These are phyloP conservation scores for Boulengeromyrus knoepffleri DNA, from an alignment of 2,113 vertebrate species.

Conservation along the genomic window DNA sequence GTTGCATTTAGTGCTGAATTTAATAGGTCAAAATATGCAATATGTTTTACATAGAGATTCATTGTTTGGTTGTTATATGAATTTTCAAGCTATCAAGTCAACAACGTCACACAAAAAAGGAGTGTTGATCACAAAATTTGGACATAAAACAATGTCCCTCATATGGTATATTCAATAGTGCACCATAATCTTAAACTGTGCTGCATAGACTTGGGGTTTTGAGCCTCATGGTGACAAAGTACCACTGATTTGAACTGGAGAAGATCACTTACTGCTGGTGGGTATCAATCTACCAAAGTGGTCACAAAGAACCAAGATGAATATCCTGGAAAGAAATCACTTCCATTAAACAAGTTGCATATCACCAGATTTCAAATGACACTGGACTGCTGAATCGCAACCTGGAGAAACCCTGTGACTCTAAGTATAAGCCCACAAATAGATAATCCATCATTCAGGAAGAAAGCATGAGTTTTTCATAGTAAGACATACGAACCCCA, in stretches of 20 bases:
- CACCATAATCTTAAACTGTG: background rate
- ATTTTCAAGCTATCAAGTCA: background rate
- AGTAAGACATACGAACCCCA: background rate
- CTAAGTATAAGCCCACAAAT: background rate
- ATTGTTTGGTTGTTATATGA: slow-evolving; percentile 4
- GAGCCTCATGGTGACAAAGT: background rate
- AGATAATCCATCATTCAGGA: background rate
- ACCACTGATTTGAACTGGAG: background rate
- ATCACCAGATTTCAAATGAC: background rate
- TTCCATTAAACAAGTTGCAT: background rate
- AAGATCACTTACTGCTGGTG: background rate
- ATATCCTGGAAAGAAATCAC: background rate
- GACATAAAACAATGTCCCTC: background rate
- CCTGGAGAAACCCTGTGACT: background rate
- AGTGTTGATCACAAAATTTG: background rate
- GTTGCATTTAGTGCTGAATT: background rate
- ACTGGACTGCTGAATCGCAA: background rate
- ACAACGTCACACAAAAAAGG: background rate
- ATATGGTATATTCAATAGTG: background rate
- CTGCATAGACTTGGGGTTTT: no score
- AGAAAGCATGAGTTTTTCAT: background rate
- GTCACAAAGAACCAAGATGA: background rate
- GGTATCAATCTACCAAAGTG: background rate
- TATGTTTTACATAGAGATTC: background rate
- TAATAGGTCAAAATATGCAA: slow-evolving; percentile 3